Evolutionary conservation across 2,888 invertebrate genomes (phyloP).

Genomic region (Craniophora ligustri): DNA sequence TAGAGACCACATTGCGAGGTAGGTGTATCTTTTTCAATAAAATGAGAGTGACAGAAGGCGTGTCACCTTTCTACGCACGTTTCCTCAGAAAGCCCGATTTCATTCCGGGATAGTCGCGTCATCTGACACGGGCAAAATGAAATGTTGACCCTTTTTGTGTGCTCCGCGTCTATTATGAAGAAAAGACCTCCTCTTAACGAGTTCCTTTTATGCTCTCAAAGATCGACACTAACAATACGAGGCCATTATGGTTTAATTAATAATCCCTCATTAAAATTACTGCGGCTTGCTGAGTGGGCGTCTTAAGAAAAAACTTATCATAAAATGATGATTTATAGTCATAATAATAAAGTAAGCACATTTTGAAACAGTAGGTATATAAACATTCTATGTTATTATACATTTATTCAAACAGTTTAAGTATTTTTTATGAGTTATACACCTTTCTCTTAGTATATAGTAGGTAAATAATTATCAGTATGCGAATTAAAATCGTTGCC

Average conservation of each 20-base stretch:
- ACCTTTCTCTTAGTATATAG: too few relatives aligned
- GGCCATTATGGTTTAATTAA: slow-evolving; percentile 66
- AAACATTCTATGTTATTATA: too few relatives aligned
- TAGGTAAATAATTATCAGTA: too few relatives aligned
- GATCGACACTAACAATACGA: slow-evolving; percentile 72
- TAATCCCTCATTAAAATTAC: slow-evolving; percentile 58
- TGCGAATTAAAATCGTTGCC: too few relatives aligned
- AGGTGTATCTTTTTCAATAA: slow-evolving; percentile 61
- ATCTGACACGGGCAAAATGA: slow-evolving; percentile 68
- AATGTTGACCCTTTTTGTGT: slow-evolving; percentile 75
- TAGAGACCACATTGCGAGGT: too few relatives aligned
- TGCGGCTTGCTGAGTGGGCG: slow-evolving; percentile 19
- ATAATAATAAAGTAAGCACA: too few relatives aligned
- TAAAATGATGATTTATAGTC: slow-evolving; percentile 8
- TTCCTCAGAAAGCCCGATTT: slow-evolving; percentile 61
- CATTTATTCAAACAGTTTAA: too few relatives aligned
- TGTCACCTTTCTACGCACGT: slow-evolving; percentile 65
- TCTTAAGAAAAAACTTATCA: slow-evolving; percentile 6
- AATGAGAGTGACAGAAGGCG: slow-evolving; percentile 59
- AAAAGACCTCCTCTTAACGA: slow-evolving; percentile 74
- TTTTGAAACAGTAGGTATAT: too few relatives aligned
- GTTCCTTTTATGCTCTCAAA: slow-evolving; percentile 74
- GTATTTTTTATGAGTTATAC: too few relatives aligned
- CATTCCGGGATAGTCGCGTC: slow-evolving; percentile 66
- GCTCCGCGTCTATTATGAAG: slow-evolving; percentile 69